A percentile compares a stretch with the other conserved stretches of the same genome.
Evolutionary conservation across 2,888 invertebrate species (phyloP).

Genomic region (Halocaridina rubra): DNA sequence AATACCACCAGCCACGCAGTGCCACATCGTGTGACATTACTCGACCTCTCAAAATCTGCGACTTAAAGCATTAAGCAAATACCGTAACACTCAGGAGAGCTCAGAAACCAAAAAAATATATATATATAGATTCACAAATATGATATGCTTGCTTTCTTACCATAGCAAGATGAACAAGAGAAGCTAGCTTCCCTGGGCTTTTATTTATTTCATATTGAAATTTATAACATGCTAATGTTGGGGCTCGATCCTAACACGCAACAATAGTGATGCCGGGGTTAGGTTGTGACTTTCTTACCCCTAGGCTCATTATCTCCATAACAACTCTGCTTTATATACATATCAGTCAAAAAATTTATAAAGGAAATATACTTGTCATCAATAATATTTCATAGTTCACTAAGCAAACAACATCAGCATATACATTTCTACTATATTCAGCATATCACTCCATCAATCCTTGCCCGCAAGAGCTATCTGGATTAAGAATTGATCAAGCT

Average conservation of each 20-base stretch:
- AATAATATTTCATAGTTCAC: constrained; percentile 54
- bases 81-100: constrained; percentile 27
- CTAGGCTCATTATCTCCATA: constrained; percentile 47
- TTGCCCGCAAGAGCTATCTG: constrained; percentile 48
- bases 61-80: not conserved
- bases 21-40: too few species aligned
- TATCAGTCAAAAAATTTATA: constrained; percentile 51
- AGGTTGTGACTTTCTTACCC: constrained; percentile 34
- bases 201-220: not conserved
- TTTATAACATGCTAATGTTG: constrained; percentile 10
- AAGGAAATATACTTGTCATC: constrained; percentile 55
- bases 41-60: constrained; percentile 32
- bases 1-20: constrained; percentile 8
- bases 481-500: constrained; percentile 45
- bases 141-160: constrained; percentile 44
- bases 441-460: constrained; percentile 46
- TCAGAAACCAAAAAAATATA: not conserved
- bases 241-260: constrained; percentile 17
- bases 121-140: constrained; percentile 26
- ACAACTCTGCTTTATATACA: constrained; percentile 58
- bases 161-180: constrained; percentile 30
- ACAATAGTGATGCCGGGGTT: constrained; percentile 22
- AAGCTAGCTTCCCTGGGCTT: constrained; percentile 6
- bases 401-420: constrained; percentile 60
- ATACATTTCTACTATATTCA: constrained; percentile 54